These are phyloP conservation scores for Orthonychiurus folsomi DNA, from an alignment of 2,888 invertebrate species.

Conservation along the genomic window DNA sequence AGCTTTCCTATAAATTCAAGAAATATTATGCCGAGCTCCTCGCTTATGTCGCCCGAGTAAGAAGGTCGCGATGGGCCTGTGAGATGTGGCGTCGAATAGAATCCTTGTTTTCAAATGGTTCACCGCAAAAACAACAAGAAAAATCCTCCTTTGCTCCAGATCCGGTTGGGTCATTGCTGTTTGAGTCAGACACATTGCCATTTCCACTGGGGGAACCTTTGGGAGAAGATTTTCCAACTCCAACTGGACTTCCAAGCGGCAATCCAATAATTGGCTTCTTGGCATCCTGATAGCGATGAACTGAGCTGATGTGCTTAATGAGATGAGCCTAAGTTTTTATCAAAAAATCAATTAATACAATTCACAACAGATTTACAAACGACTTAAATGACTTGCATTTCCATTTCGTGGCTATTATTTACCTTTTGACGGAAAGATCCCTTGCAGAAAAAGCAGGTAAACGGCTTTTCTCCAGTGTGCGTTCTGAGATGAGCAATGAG, in stretches of 20 bases:
- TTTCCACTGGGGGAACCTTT: constrained; percentile 12
- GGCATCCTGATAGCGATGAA: constrained; percentile 39
- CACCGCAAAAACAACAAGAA: constrained; percentile 39
- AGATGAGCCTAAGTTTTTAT: constrained; percentile 33
- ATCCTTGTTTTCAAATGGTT: constrained; percentile 39
- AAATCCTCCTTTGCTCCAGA: constrained; percentile 36
- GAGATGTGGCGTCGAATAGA: constrained; percentile 37
- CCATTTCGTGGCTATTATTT: constrained; percentile 5
- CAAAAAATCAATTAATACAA: constrained; percentile 7
- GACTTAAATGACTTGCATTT: background rate
- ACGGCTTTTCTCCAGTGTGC: constrained; percentile 40
- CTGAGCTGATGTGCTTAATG: constrained; percentile 39
- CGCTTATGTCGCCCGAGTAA: constrained; percentile 20
- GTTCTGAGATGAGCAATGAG: constrained; percentile 39
- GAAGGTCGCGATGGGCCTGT: constrained; percentile 38
- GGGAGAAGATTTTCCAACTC: constrained; percentile 6
- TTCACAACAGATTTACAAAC: background rate
- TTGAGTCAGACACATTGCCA: constrained; percentile 24
- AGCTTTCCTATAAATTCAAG: too few species aligned
- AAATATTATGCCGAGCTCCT: too few species aligned
- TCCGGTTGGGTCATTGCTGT: constrained; percentile 22
- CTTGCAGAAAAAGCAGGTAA: constrained; percentile 40
- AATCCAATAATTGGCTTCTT: constrained; percentile 23
- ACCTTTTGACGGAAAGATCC: constrained; percentile 40
- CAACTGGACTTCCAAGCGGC: constrained; percentile 8